A percentile compares a stretch with the other conserved stretches of the same genome.
phyloP scores from a whole-genome alignment of 2,113 vertebrate genomes.

The Rhinopomastus cyanomelas region DNA sequence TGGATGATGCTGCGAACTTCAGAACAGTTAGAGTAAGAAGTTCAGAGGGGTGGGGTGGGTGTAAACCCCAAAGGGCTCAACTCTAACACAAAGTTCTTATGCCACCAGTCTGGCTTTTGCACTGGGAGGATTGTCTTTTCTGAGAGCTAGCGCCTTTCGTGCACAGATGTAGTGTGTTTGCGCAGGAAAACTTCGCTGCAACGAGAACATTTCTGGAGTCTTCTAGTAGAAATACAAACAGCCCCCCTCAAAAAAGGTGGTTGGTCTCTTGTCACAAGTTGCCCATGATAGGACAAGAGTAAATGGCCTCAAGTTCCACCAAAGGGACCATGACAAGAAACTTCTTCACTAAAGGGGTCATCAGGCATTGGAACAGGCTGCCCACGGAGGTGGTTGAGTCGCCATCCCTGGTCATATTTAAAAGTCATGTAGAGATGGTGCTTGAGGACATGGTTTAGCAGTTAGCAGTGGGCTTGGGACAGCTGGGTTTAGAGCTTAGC shows the following conservation, averaged over 20 bases:
- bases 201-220: neutral
- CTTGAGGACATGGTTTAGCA: too few relatives aligned
- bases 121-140: neutral
- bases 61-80: neutral
- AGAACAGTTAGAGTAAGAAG: conserved; percentile 88
- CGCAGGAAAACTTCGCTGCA: neutral
- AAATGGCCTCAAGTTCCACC: too few relatives aligned
- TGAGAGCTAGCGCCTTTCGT: neutral
- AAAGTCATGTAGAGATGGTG: too few relatives aligned
- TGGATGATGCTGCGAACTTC: conserved; percentile 94
- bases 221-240: neutral
- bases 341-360: too few relatives aligned
- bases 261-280: too few relatives aligned
- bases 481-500: too few relatives aligned
- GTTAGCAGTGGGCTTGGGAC: too few relatives aligned
- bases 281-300: too few relatives aligned
- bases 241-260: rapidly evolving
- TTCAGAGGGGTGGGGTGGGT: neutral
- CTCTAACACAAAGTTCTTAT: neutral
- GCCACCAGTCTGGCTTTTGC: rapidly evolving
- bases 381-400: too few relatives aligned
- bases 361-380: too few relatives aligned
- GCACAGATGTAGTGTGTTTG: rapidly evolving
- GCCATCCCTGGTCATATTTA: too few relatives aligned
- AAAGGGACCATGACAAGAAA: too few relatives aligned